Evolutionary conservation across 30 jellyfish, hydroid and myxozoan genomes (phyloP).

Genomic region (Catostylus mosaicus): DNA sequence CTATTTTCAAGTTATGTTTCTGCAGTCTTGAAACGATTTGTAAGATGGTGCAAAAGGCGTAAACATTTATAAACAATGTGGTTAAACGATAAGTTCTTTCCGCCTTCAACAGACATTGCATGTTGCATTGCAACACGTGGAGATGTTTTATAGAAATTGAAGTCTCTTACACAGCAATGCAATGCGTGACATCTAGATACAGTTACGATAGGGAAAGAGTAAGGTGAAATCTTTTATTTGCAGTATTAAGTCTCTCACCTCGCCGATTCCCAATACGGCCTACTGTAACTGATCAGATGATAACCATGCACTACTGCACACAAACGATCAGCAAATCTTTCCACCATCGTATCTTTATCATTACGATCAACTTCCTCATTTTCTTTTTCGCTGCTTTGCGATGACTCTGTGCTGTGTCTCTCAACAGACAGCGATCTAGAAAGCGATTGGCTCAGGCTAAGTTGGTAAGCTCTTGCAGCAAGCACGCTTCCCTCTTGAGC

Average conservation of each 20-base stretch:
- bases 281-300: conserved; percentile 53
- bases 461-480: background rate
- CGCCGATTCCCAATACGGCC: conserved; percentile 77
- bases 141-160: too few species aligned
- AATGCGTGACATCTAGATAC: too few species aligned
- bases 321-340: conserved; percentile 77
- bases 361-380: background rate
- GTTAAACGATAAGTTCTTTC: too few species aligned
- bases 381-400: background rate
- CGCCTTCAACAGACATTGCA: too few species aligned
- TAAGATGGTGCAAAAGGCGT: too few species aligned
- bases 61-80: too few species aligned
- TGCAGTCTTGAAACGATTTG: too few species aligned
- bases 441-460: background rate
- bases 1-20: too few species aligned
- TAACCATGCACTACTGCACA: conserved; percentile 95
- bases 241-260: conserved; percentile 15
- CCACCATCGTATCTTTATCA: conserved; percentile 41
- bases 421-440: background rate
- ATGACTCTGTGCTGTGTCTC: background rate
- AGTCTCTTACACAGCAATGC: too few species aligned
- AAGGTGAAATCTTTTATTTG: too few species aligned
- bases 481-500: background rate
- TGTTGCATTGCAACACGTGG: too few species aligned
- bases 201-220: too few species aligned